phyloP scores from a whole-genome alignment of 2,113 vertebrate species.

The Isurus oxyrinchus region DNA sequence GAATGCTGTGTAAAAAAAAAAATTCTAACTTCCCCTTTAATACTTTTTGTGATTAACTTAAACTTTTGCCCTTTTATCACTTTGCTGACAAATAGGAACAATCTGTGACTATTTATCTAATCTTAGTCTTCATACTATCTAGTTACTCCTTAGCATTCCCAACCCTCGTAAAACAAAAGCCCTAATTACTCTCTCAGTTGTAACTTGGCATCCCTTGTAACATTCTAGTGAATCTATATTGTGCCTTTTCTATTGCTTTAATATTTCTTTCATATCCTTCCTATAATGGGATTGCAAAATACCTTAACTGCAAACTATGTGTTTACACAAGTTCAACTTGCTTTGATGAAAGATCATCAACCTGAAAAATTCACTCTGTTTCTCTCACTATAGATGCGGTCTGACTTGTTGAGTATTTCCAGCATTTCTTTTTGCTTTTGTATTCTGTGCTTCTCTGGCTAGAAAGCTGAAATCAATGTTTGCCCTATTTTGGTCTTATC shows the following conservation, averaged over 20 bases:
- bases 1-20: background rate
- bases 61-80: background rate
- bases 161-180: background rate
- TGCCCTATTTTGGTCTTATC: background rate
- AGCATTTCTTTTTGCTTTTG: background rate
- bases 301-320: background rate
- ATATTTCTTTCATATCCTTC: background rate
- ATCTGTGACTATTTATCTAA: background rate
- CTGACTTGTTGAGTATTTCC: background rate
- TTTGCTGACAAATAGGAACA: background rate
- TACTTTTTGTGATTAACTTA: background rate
- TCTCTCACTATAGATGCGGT: background rate
- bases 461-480: background rate
- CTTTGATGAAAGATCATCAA: background rate
- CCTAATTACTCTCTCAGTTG: background rate
- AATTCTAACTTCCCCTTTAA: background rate
- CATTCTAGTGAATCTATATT: background rate
- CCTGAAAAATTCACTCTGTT: background rate
- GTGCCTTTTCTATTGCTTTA: background rate
- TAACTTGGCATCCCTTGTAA: background rate
- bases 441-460: background rate
- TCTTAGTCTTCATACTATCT: background rate
- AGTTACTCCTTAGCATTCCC: background rate
- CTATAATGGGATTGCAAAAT: background rate
- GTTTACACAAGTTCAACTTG: background rate